Percentiles rank a stretch among this genome's conserved stretches.
These are phyloP conservation scores for Clangula hyemalis DNA, from an alignment of 2,797 vertebrate species.

Conservation along the genomic window DNA sequence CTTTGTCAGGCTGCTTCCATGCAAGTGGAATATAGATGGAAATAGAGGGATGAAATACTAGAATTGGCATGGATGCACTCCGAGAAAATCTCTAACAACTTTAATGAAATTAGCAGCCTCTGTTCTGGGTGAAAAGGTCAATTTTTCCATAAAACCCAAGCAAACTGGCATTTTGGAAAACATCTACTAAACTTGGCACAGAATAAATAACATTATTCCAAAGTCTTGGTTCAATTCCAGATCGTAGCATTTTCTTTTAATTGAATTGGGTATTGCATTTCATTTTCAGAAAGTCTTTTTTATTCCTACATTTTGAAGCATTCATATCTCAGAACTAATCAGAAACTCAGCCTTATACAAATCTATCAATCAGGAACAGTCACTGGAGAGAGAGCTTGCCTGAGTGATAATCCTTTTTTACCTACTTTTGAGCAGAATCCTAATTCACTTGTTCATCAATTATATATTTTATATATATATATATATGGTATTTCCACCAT, in stretches of 20 bases:
- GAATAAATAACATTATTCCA: slow-evolving; percentile 59
- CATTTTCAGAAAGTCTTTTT: slow-evolving; percentile 67
- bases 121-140: slow-evolving; percentile 74
- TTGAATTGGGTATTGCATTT: slow-evolving; percentile 73
- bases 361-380: slow-evolving; percentile 50
- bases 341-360: slow-evolving; percentile 37
- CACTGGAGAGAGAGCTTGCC: slow-evolving; percentile 17
- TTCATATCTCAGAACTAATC: slow-evolving; percentile 56
- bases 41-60: slow-evolving; percentile 45
- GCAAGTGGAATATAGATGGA: slow-evolving; percentile 40
- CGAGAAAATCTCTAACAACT: slow-evolving; percentile 53
- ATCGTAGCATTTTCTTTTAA: slow-evolving; percentile 71
- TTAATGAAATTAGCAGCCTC: slow-evolving; percentile 73
- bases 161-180: slow-evolving; percentile 64
- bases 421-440: slow-evolving; percentile 62
- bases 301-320: slow-evolving; percentile 49
- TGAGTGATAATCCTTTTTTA: slow-evolving; percentile 68
- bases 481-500: background rate
- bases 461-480: slow-evolving; percentile 46
- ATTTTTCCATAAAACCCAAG: slow-evolving; percentile 66
- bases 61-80: slow-evolving; percentile 37
- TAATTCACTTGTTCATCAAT: slow-evolving; percentile 66
- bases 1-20: slow-evolving; percentile 4
- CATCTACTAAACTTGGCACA: slow-evolving; percentile 64
- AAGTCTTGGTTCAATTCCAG: slow-evolving; percentile 74